Evolutionary conservation across 1,140 invertebrate species (phyloP).

Genomic region (Aleiodes sp.): DNA sequence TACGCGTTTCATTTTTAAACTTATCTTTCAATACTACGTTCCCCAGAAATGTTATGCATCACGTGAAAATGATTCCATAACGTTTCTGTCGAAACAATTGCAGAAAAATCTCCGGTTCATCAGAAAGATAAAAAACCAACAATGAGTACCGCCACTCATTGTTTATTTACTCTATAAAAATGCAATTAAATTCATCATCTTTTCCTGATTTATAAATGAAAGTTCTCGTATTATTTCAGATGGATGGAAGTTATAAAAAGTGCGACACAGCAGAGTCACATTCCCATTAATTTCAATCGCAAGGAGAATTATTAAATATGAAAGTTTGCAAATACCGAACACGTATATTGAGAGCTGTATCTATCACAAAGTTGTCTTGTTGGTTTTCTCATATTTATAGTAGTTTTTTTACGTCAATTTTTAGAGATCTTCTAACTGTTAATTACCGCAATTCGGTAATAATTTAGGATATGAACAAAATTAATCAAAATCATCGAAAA

Average conservation of each 20-base stretch:
- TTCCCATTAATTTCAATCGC: conserved; percentile 41
- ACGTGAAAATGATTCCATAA: too few species aligned
- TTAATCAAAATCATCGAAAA: neutral
- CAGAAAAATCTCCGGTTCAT: too few species aligned
- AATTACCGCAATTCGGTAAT: neutral
- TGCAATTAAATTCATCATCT: too few species aligned
- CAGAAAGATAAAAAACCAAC: too few species aligned
- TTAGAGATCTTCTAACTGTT: neutral
- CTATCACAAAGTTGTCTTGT: neutral
- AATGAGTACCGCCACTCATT: too few species aligned
- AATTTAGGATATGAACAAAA: neutral
- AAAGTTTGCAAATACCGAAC: neutral
- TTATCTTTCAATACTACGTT: too few species aligned
- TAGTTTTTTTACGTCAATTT: neutral
- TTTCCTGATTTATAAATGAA: conserved; percentile 23
- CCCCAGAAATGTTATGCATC: too few species aligned
- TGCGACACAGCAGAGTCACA: conserved; percentile 68
- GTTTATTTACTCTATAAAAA: too few species aligned
- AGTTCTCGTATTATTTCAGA: conserved; percentile 62
- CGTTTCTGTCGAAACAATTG: too few species aligned
- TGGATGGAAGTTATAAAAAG: conserved; percentile 83
- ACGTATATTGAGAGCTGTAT: neutral
- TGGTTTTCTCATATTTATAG: neutral
- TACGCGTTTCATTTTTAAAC: too few species aligned
- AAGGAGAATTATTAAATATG: conserved; percentile 49